Base-by-base conservation (phyloP, 2,113 vertebrate genomes). In the Podiceps cristatus region DNA sequence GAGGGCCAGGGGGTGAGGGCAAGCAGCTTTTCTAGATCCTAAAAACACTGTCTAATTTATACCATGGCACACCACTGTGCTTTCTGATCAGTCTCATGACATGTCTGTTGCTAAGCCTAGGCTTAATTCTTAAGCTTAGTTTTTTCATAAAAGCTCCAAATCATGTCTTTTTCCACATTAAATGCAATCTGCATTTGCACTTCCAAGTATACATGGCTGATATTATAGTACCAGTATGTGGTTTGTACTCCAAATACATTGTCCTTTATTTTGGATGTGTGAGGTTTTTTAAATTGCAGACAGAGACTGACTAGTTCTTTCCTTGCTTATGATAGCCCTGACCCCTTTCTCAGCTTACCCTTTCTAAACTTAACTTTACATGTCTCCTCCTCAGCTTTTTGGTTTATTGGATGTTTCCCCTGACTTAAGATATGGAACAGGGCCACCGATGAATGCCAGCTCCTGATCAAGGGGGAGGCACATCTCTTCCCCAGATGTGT, bases 261-360 rank as follows among this genome's bases (percentile, higher is more conserved):
- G 28, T 67, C 19, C 49, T 83, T 92, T 91, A 60, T 35, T 75
- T 96, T 58, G 62, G 23, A 88, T 72, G 37, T 18, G 4, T 84
- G 77, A 97, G 82, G 90, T 88, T 97, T 97, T 94, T 91, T 92
- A 95, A 97, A 89, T 77, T 18, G 24, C 90, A 97, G 73, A 81
- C 78, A 56, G 22, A 86, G 27, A 68, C 35, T 55, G 33, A 60
- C 52, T 49, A 14, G 24, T 84, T 95, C 17, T 31, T 83, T 89
- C 49, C 20, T 74, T 67, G 9, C 20, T 68, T 44, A 11, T 22
- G 47, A 56, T 86, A 89, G 25, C 14, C 49, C 24, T 11, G 47
- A 66, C 31, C 4, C 15, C 88, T 71, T 87, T 71, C 79, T 47
- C 24, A 56, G 14, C 7, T 94, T 52, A 85, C 20, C 3, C 23